phyloP scores from a whole-genome alignment of 35 echinoderm and acorn worm genomes.

The Heliocidaris tuberculata region DNA sequence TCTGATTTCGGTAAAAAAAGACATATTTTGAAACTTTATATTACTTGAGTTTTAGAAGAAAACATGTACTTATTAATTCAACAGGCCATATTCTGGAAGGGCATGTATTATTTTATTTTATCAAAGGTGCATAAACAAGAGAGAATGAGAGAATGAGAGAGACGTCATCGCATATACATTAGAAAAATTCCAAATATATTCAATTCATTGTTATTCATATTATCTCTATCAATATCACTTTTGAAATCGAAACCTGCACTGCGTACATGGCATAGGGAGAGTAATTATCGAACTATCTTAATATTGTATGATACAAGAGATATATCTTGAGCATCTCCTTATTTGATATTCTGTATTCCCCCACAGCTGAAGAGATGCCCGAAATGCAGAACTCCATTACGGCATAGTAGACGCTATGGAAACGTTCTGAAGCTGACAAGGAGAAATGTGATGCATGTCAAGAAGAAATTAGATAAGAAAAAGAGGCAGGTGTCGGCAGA shows the following conservation, averaged over 20 bases:
- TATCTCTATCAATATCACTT: background rate
- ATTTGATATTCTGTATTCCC: too few relatives aligned
- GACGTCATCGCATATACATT: too few relatives aligned
- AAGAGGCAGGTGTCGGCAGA: background rate
- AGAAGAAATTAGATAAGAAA: background rate
- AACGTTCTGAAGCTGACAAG: background rate
- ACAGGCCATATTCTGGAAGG: too few relatives aligned
- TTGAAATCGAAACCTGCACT: background rate
- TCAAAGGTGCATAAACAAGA: too few relatives aligned
- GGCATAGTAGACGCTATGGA: background rate
- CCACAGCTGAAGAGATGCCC: conserved; percentile 8
- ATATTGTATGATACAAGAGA: background rate
- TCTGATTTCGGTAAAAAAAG: background rate
- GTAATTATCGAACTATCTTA: background rate
- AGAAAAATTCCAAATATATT: too few relatives aligned
- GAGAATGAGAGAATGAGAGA: too few relatives aligned
- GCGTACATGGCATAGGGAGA: background rate
- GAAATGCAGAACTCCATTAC: background rate
- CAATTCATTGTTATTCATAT: too few relatives aligned
- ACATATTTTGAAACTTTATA: too few relatives aligned
- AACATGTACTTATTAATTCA: too few relatives aligned
- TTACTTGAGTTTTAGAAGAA: too few relatives aligned
- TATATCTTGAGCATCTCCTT: background rate
- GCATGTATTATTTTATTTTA: too few relatives aligned
- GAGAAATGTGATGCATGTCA: background rate